Conservation (phyloP, 2,888 invertebrate genomes). For the Drosophila colorata region DNA sequence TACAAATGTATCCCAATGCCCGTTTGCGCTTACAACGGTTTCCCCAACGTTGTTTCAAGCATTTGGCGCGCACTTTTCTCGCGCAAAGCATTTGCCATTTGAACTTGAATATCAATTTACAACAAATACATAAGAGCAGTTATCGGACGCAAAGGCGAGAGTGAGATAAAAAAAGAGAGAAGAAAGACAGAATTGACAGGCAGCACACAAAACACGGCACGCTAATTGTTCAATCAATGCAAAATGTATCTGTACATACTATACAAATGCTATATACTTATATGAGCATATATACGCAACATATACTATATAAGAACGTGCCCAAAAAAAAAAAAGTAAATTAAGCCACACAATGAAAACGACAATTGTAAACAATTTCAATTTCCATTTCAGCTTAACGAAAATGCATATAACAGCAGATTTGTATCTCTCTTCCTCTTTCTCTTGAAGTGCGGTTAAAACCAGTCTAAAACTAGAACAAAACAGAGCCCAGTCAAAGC, state of each 20-base stretch:
- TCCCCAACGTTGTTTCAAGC: slow-evolving; percentile 35
- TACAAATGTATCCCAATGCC: slow-evolving; percentile 23
- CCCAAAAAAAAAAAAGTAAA: slow-evolving; percentile 48
- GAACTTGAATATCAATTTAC: slow-evolving; percentile 84
- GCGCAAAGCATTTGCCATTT: slow-evolving; percentile 80
- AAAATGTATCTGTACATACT: slow-evolving; percentile 52
- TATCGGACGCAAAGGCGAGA: slow-evolving; percentile 48
- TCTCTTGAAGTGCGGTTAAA: slow-evolving; percentile 32
- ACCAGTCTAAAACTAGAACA: slow-evolving; percentile 52
- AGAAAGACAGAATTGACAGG: slow-evolving; percentile 58
- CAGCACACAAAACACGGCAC: slow-evolving; percentile 26
- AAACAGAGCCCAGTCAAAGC: slow-evolving; percentile 4
- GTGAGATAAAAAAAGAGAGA: slow-evolving; percentile 41
- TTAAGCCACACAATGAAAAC: slow-evolving; percentile 53
- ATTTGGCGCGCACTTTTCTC: slow-evolving; percentile 73
- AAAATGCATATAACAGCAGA: slow-evolving; percentile 63
- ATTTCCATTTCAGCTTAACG: slow-evolving; percentile 34
- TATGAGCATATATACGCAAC: slow-evolving; percentile 10
- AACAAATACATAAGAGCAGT: slow-evolving; percentile 57
- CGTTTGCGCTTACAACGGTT: slow-evolving; percentile 19
- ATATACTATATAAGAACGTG: slow-evolving; percentile 32
- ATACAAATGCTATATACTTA: neutral
- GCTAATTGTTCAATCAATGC: slow-evolving; percentile 79
- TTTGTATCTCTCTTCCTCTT: slow-evolving; percentile 24
- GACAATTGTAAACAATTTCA: slow-evolving; percentile 55